Percentiles rank a stretch among this genome's conserved stretches.
Conservation (phyloP, 1,140 invertebrate genomes). For the Pachypsylla venusta region DNA sequence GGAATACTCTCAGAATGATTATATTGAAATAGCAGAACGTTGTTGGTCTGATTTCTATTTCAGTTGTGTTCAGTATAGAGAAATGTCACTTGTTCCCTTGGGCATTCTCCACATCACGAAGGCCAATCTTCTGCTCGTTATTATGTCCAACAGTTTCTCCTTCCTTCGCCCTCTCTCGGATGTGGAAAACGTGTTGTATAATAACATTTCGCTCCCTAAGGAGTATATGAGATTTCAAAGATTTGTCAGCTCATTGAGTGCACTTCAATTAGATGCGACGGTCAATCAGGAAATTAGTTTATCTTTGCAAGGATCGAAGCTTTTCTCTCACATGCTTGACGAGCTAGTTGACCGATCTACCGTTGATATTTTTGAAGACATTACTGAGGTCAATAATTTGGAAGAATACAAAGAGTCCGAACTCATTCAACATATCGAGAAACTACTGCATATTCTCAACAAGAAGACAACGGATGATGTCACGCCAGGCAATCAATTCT, state of each 20-base stretch:
- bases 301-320: background rate
- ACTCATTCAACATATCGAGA: background rate
- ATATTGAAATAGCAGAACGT: no score
- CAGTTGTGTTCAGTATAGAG: background rate
- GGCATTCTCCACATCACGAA: background rate
- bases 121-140: background rate
- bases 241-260: background rate
- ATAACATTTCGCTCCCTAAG: no score
- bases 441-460: background rate
- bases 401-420: background rate
- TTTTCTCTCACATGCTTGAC: background rate
- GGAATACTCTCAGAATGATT: no score
- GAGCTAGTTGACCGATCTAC: background rate
- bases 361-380: background rate
- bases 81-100: background rate
- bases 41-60: background rate
- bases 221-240: no score
- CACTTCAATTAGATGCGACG: background rate
- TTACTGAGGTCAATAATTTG: background rate
- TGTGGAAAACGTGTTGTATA: background rate
- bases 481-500: background rate
- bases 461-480: background rate
- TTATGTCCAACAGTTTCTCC: background rate
- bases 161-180: background rate
- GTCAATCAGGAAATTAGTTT: constrained; percentile 1